phyloP scores from a whole-genome alignment of 2,888 invertebrate genomes.

The Meloe dianella region DNA sequence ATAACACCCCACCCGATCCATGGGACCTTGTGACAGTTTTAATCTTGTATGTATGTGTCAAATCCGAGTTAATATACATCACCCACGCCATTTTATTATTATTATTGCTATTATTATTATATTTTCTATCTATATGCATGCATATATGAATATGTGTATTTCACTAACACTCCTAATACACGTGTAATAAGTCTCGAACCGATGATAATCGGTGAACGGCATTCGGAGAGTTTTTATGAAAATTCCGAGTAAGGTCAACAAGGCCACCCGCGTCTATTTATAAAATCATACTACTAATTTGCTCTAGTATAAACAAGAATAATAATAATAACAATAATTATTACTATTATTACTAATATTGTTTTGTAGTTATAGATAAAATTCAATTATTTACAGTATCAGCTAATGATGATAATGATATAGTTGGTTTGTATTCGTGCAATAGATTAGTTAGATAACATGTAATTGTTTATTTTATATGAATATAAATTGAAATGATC shows the following conservation, averaged over 20 bases:
- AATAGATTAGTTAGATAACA: background rate
- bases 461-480: background rate
- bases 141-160: background rate
- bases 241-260: conserved; percentile 39
- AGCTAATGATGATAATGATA: background rate
- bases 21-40: background rate
- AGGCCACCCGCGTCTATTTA: conserved; percentile 39
- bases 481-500: too few relatives aligned
- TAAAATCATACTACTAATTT: conserved; percentile 13
- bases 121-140: background rate
- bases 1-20: background rate
- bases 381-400: background rate
- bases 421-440: background rate
- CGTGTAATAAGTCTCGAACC: conserved; percentile 33
- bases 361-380: background rate
- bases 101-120: background rate
- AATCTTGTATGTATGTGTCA: background rate
- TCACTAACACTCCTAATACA: conserved; percentile 28
- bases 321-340: background rate
- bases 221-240: conserved; percentile 35
- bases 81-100: background rate
- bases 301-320: background rate
- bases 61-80: background rate
- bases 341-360: background rate
- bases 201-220: conserved; percentile 39